Evolutionary conservation across 2,888 invertebrate species (phyloP), one percentile per base, ranked within the genome.

Genomic region (Lasioglossum zephyrum): DNA sequence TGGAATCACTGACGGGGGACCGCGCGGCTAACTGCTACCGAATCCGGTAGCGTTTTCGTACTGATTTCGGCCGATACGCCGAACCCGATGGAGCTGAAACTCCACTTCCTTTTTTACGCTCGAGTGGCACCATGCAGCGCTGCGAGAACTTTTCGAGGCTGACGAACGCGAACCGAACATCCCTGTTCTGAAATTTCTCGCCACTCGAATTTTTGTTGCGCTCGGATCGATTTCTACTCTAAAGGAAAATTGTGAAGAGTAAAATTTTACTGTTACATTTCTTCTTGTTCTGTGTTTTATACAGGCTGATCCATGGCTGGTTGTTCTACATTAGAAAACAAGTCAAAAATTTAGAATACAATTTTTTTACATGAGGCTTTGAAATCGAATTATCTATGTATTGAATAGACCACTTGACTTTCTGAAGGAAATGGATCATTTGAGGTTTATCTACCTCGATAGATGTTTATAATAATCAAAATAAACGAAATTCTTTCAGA

Each of bases 1-100:
- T 81, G 77, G 77, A 86, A 85, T 73, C 76, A 73, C 69, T 47
- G 83, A 72, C 74, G 73, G 57, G 73, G 82, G 47, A 49, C 77
- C 49, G 78, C 57, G 76, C 63, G 80, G 78, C 60, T 63, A 41
- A 41, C 77, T 47, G 77, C 84, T 81, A 85, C 86, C 82, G 86
- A 86, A 86, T 82, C 85, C 85, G 86, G 85, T 85, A 85, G 85
- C 85, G 73, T 85, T 81, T 81, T 78, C 81, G 72, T 85, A 76
- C 77, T 79, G 85, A 72, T 63, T 73, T 49, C 57, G n/a, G n/a
- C 69, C 74, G 70, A 79, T 79, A 63, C 66, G 18, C n/a, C 77
- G 69, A 81, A 76, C 72, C 84, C 57, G 80, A 80, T 81, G 57
- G 74, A 85, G 36, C 69, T 44, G 41, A 75, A 70, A 75, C 74